phyloP scores from a whole-genome alignment of 2,113 vertebrate species.

The Triplophysa tibetana region DNA sequence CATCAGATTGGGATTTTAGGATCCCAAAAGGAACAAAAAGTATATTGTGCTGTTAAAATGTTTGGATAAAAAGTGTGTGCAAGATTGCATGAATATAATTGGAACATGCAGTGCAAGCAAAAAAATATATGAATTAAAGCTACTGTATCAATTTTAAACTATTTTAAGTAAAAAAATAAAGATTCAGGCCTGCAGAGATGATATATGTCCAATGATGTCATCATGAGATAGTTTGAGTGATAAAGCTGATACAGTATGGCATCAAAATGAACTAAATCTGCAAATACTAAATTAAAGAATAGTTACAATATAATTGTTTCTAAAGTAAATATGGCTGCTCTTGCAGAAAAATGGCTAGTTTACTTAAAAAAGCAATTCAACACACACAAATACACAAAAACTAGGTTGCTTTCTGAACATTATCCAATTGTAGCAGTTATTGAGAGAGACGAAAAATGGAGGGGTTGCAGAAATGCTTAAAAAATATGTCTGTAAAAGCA shows the following conservation, averaged over 20 bases:
- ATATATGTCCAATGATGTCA: constrained; percentile 19
- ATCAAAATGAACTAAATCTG: neutral
- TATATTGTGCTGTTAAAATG: neutral
- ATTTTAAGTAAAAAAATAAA: too few relatives aligned
- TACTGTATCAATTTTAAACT: too few relatives aligned
- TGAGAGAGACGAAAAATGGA: neutral
- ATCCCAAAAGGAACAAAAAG: neutral
- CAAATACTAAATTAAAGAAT: neutral
- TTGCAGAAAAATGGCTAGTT: too few relatives aligned
- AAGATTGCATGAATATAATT: neutral
- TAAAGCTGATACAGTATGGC: neutral
- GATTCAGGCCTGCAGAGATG: constrained; percentile 35
- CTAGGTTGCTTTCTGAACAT: too few relatives aligned
- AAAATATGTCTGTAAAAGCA: neutral
- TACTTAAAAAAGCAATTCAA: too few relatives aligned
- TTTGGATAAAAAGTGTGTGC: neutral
- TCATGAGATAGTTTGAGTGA: too few relatives aligned
- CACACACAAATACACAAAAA: neutral
- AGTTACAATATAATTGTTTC: neutral
- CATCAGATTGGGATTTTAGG: neutral
- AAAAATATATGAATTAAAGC: too few relatives aligned
- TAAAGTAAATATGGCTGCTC: neutral
- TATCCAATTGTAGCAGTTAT: neutral
- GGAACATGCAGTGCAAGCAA: neutral
- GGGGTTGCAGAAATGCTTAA: neutral